Conservation (phyloP, 2,113 vertebrate species). For the Tauraco erythrolophus region DNA sequence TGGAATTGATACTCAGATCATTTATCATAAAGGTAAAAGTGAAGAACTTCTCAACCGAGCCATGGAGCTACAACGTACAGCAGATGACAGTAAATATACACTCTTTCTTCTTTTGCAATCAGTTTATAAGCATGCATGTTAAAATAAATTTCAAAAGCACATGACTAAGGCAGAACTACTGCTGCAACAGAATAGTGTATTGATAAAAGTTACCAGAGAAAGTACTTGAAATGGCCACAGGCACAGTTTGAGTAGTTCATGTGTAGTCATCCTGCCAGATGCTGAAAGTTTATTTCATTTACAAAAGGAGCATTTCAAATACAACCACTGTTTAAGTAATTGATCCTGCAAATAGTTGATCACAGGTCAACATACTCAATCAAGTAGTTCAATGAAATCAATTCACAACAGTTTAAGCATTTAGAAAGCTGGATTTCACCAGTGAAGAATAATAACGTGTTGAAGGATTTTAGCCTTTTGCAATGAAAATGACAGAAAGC, state of each 20-base stretch:
- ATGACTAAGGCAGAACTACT: constrained; percentile 11
- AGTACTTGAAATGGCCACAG: not conserved
- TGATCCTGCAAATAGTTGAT: not conserved
- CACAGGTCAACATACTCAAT: not conserved
- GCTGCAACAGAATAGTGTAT: not conserved
- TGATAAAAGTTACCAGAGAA: not conserved
- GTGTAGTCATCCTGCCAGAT: not conserved
- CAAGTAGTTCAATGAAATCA: not conserved
- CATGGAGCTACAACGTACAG: constrained; percentile 73
- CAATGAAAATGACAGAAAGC: not conserved
- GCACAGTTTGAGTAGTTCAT: not conserved
- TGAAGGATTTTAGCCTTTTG: not conserved
- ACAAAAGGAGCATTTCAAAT: not conserved
- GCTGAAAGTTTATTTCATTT: not conserved
- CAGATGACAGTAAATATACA: constrained; percentile 78
- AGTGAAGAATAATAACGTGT: not conserved
- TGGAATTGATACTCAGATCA: constrained; percentile 85
- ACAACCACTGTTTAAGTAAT: not conserved
- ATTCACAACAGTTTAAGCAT: not conserved
- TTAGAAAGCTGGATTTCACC: not conserved
- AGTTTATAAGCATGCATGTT: not conserved
- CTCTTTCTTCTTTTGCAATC: not conserved
- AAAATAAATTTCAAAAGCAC: constrained; percentile 8
- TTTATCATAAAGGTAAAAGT: constrained; percentile 83
- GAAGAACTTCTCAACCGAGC: constrained; percentile 82